phyloP scores from a whole-genome alignment of 2,888 invertebrate genomes.

The Dasysyrphus albostriatus region DNA sequence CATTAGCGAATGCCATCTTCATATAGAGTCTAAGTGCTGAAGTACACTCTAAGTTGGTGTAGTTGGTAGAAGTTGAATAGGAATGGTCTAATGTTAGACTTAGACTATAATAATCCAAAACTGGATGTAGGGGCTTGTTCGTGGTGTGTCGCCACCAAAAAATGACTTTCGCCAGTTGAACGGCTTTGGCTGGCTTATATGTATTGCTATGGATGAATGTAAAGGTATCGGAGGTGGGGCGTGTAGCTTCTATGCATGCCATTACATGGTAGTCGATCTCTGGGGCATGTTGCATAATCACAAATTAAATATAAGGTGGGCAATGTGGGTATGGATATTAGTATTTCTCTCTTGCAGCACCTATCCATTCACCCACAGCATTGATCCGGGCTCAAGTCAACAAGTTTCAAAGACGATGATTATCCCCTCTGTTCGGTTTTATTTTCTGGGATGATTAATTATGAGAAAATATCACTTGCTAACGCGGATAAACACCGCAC shows the following conservation, averaged over 20 bases:
- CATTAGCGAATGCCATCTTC: conserved; percentile 69
- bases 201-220: neutral
- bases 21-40: conserved; percentile 44
- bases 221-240: conserved; percentile 20
- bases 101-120: conserved; percentile 26
- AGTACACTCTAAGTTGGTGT: conserved; percentile 24
- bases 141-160: conserved; percentile 20
- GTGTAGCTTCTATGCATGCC: conserved; percentile 45
- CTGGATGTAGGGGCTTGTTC: conserved; percentile 38
- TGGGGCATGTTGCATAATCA: conserved; percentile 63
- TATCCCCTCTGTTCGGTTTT: conserved; percentile 9
- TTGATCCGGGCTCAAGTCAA: conserved; percentile 35
- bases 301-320: conserved; percentile 70
- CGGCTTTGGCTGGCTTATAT: conserved; percentile 36
- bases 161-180: conserved; percentile 67
- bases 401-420: conserved; percentile 16
- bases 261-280: conserved; percentile 46
- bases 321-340: conserved; percentile 48
- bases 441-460: conserved; percentile 64
- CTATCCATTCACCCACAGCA: conserved; percentile 41
- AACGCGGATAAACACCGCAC: conserved; percentile 36
- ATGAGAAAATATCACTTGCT: conserved; percentile 70
- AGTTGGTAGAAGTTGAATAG: neutral
- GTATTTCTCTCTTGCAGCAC: conserved; percentile 29
- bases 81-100: conserved; percentile 41